Evolutionary conservation across 2,888 invertebrate species (phyloP), one percentile per base, ranked within the genome.

Genomic region (Cerastoderma edule): DNA sequence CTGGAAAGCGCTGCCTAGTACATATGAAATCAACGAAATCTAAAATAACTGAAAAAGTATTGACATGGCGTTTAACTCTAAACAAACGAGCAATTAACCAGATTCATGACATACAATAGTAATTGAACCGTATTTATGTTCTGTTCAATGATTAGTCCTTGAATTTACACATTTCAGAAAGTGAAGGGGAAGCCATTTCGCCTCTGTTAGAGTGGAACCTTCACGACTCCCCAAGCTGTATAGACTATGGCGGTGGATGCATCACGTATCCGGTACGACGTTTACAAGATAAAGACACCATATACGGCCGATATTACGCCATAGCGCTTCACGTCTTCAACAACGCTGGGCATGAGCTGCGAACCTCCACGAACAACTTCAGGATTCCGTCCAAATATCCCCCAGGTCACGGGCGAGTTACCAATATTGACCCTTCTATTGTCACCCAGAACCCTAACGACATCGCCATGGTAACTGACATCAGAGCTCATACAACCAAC

Each of bases 381-480:
- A 27, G 30, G 0, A 35, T 85, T 0, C 85, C 85, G 10, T 85
- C 83, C 0, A 67, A 39, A 30, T 78, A 74, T 64, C 83, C 85
- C 1, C 85, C 85, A 5, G 82, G 80, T n/a, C 65, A 80, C n/a
- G 82, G 78, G 1, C 22, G 69, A 0, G 74, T 85, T 24, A 27
- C 54, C 24, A 83, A 85, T 48, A 50, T 80, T 22, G 75, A 80
- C 22, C 80, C 80, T 8, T 22, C n/a, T 16, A 35, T n/a, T n/a
- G n/a, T n/a, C n/a, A n/a, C n/a, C n/a, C n/a, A n/a, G n/a, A n/a
- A n/a, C n/a, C n/a, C n/a, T n/a, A 0, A 39, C 46, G 10, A 44
- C 5, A 35, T 16, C 0, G 39, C 35, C 33, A 30, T 1, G 10
- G 19, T 22, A 32, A 16, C 6, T 13, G 79, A 80, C 33, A 28